These are phyloP conservation scores for Onychomys torridus DNA, from an alignment of 2,797 vertebrate genomes.

Conservation along the genomic window DNA sequence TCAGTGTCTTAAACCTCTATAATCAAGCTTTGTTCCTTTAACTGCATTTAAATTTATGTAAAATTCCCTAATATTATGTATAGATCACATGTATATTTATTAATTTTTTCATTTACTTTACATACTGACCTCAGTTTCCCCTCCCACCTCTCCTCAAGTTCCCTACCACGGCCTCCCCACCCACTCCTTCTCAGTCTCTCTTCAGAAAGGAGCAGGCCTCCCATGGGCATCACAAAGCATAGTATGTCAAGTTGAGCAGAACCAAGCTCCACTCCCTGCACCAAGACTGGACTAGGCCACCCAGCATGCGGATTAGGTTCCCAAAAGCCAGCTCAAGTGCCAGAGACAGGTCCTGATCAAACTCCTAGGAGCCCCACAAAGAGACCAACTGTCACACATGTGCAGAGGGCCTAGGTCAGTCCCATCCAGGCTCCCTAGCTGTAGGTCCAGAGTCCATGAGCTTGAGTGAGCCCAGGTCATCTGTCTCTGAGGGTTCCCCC, in stretches of 20 bases:
- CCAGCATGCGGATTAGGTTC: background rate
- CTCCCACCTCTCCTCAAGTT: background rate
- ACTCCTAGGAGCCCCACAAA: background rate
- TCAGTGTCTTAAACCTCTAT: background rate
- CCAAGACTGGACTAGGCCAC: background rate
- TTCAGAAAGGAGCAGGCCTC: background rate
- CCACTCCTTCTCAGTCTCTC: background rate
- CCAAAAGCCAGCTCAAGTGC: background rate
- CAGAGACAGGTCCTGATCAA: background rate
- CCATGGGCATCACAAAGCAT: too few relatives aligned
- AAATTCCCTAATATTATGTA: background rate
- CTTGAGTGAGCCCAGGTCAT: background rate
- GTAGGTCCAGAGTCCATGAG: background rate
- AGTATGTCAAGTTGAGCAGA: background rate
- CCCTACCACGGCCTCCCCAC: background rate
- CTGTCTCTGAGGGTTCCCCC: background rate
- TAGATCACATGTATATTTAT: background rate
- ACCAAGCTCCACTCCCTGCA: background rate
- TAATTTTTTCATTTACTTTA: background rate
- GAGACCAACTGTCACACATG: background rate
- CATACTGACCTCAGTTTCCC: background rate
- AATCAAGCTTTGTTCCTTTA: background rate
- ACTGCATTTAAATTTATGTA: background rate
- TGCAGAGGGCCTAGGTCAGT: background rate
- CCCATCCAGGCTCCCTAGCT: background rate